Evolutionary conservation across 2,888 invertebrate species (phyloP), one percentile per base, ranked within the genome.

Genomic region (Aphrophora alni): DNA sequence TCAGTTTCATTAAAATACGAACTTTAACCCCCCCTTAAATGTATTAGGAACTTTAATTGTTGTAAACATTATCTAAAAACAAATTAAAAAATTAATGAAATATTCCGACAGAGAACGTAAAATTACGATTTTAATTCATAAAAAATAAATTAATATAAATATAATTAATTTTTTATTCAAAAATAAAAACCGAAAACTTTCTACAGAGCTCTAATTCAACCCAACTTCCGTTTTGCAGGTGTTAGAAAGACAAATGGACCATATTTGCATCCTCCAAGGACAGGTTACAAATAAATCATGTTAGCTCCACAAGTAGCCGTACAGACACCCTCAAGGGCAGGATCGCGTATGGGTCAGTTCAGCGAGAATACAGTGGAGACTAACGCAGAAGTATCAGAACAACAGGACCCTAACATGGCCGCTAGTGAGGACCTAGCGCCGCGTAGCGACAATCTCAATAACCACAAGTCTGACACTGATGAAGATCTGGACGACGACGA

Each of bases 291-390:
- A 59, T 59, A 59, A 59, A 38, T 77, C 77, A 79, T 84, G 83
- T 78, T 84, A 25, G 82, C 83, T 17, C 83, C 83, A 44, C 82
- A 83, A 78, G 84, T 83, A 26, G 69, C 81, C 33, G 80, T 84
- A 28, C 83, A 84, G 79, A 81, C 83, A 2, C 80, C 84, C 38
- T 84, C 84, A 17, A 76, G 84, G 14, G 81, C 82, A 10, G 68
- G 71, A 38, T 81, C 81, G 14, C 78, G 78, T 26, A 78, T 78
- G 78, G 71, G 78, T 74, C 78, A 79, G 78, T 79, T 74, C 78
- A 51, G 51, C 21, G 78, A 68, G 33, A n/a, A 14, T 38, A 69
- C 26, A 28, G 59, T 27, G 38, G 59, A 68, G 69, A 59, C 28
- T 28, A 51, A 25, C 44, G 78, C 70, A 17, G 78, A 78, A 21